Evolutionary conservation across 2,797 vertebrate species (phyloP).

Genomic region (Catamblyrhynchus diadema): DNA sequence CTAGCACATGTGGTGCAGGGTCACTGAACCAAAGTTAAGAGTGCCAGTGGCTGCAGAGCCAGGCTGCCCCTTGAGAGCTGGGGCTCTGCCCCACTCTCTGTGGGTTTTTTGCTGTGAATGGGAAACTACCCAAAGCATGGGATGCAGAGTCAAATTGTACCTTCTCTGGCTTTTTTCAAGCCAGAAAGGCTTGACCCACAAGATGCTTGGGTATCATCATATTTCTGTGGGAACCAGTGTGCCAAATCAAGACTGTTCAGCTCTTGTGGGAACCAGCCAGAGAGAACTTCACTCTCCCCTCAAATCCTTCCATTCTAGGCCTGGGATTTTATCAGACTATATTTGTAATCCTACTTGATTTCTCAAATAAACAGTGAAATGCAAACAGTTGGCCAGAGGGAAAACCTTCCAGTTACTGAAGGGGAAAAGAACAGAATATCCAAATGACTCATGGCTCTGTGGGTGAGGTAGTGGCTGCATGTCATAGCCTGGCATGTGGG

Average conservation of each 20-base stretch:
- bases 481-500: not conserved
- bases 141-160: not conserved
- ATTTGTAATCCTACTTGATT: not conserved
- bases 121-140: not conserved
- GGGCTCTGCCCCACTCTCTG: not conserved
- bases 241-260: not conserved
- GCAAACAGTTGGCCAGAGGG: not conserved
- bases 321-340: not conserved
- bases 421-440: not conserved
- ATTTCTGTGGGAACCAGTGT: not conserved
- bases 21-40: fast-evolving
- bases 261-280: not conserved
- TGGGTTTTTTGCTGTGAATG: not conserved
- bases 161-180: not conserved
- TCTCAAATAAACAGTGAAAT: not conserved
- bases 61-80: not conserved
- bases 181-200: not conserved
- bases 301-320: not conserved
- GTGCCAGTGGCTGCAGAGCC: not conserved
- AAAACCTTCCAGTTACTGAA: not conserved
- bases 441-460: constrained; percentile 1
- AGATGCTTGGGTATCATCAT: not conserved
- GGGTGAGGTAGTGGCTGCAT: not conserved
- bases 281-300: not conserved
- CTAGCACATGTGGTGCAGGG: fast-evolving